Conservation (phyloP, 2,113 vertebrate species). For the Strigops habroptila region DNA sequence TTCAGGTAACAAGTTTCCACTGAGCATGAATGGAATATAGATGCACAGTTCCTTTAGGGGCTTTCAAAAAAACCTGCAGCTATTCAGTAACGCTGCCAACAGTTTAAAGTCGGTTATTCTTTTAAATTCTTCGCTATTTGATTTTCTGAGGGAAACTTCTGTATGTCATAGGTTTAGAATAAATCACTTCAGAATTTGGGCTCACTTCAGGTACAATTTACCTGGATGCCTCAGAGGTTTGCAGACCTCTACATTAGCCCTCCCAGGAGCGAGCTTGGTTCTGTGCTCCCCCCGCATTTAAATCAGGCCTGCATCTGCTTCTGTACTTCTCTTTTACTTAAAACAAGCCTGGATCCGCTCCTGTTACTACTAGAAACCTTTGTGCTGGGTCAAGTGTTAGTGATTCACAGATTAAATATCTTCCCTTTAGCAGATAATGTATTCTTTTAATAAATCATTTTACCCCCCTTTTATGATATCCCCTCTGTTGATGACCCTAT, state of each 20-base stretch:
- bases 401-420: neutral
- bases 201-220: neutral
- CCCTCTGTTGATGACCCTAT: neutral
- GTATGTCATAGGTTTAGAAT: neutral
- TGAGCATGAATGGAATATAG: neutral
- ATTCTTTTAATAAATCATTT: neutral
- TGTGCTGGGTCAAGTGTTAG: neutral
- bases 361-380: neutral
- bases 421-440: neutral
- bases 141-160: neutral
- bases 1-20: neutral
- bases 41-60: neutral
- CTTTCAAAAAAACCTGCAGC: neutral
- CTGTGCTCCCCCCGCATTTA: neutral
- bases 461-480: neutral
- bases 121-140: neutral
- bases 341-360: neutral
- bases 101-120: neutral
- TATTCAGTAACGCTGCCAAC: neutral
- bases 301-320: neutral
- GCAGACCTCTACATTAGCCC: neutral
- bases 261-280: neutral
- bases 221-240: neutral
- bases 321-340: neutral
- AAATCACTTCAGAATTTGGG: neutral